Percentiles rank a stretch among this genome's conserved stretches.
phyloP scores from a whole-genome alignment of 2,113 vertebrate species.

The Perca schrenkii region DNA sequence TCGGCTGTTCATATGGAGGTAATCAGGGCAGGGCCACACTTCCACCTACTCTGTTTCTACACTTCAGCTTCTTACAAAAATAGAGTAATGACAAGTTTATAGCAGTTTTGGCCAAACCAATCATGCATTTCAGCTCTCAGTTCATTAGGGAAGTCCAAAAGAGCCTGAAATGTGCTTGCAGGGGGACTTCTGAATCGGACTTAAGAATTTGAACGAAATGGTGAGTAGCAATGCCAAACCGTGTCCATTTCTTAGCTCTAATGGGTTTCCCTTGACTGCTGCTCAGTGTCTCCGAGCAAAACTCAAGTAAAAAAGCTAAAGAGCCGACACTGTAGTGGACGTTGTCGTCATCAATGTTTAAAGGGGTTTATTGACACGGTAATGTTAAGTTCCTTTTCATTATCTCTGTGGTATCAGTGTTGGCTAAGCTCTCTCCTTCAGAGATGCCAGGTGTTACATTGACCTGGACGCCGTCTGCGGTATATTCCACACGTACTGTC shows the following conservation, averaged over 20 bases:
- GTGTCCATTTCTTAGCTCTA: conserved; percentile 8
- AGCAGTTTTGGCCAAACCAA: conserved; percentile 64
- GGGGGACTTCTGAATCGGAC: conserved; percentile 31
- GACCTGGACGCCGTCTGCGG: conserved; percentile 1
- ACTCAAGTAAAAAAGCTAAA: neutral
- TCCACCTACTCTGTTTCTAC: conserved; percentile 69
- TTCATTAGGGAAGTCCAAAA: conserved; percentile 42
- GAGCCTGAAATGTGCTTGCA: conserved; percentile 54
- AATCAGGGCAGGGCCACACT: conserved; percentile 72
- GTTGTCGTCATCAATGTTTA: neutral
- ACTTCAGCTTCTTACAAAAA: conserved; percentile 65
- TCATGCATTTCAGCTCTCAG: conserved; percentile 65
- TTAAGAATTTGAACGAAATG: conserved; percentile 53
- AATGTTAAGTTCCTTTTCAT: neutral
- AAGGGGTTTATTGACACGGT: neutral
- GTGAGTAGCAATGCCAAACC: conserved; percentile 20
- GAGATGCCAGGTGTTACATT: neutral
- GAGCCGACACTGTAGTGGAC: neutral
- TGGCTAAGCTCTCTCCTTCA: neutral
- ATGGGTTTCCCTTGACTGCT: conserved; percentile 32
- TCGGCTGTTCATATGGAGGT: conserved; percentile 76
- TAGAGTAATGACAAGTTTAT: conserved; percentile 77
- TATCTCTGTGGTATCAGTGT: neutral
- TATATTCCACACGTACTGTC: conserved; percentile 52
- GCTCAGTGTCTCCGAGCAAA: conserved; percentile 6